Percentiles rank a stretch among this genome's conserved stretches.
phyloP scores from a whole-genome alignment of 2,888 invertebrate species.

The Drosophila paramelanica region DNA sequence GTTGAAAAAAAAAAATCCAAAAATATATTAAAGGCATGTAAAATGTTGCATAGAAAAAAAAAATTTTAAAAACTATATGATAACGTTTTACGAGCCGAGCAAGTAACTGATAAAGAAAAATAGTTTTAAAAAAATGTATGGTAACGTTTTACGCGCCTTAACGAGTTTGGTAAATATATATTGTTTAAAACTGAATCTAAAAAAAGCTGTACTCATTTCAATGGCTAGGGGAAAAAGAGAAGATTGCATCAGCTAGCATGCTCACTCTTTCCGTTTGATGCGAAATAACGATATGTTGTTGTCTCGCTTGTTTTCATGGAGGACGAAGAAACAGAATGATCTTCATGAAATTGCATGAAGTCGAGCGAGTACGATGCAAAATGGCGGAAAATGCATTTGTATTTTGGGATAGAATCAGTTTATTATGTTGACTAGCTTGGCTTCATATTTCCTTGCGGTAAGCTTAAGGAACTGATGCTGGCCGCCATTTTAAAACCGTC shows the following conservation, averaged over 20 bases:
- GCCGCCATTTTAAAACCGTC: slow-evolving; percentile 45
- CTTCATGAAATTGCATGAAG: neutral
- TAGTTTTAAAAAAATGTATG: slow-evolving; percentile 5
- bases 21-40: slow-evolving; percentile 55
- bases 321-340: neutral
- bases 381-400: neutral
- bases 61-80: neutral
- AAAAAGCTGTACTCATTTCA: neutral
- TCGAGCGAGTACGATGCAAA: neutral
- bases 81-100: slow-evolving; percentile 42
- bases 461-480: neutral
- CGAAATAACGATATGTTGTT: neutral
- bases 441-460: neutral
- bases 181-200: neutral
- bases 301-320: slow-evolving; percentile 35
- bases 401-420: neutral
- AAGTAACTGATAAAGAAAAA: neutral
- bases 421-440: too few relatives aligned
- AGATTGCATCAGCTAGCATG: neutral
- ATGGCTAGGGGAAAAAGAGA: slow-evolving; percentile 6
- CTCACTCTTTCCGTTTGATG: slow-evolving; percentile 22
- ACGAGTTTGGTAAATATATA: slow-evolving; percentile 26
- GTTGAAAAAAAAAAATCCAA: slow-evolving; percentile 15
- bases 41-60: slow-evolving; percentile 58
- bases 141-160: slow-evolving; percentile 73